A percentile compares a stretch with the other conserved stretches of the same genome.
Conservation (phyloP, 2,888 invertebrate genomes). For the Eupsilia transversa region DNA sequence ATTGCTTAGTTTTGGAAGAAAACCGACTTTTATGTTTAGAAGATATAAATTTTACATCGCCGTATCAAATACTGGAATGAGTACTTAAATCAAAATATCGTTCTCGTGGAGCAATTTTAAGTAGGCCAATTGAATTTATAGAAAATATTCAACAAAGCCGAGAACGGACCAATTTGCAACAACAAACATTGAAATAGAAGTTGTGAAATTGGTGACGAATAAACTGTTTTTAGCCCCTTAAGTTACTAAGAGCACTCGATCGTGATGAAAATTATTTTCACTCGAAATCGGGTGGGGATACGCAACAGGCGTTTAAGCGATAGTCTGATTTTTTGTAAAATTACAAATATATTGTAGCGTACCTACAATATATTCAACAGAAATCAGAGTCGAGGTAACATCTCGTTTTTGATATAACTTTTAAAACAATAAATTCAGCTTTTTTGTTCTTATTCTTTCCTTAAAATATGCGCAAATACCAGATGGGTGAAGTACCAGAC, state of each 20-base stretch:
- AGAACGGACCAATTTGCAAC: constrained; percentile 72
- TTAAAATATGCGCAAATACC: too few species aligned
- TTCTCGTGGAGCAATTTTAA: constrained; percentile 25
- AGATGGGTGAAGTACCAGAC: too few species aligned
- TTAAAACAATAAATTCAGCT: too few species aligned
- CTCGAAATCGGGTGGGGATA: constrained; percentile 64
- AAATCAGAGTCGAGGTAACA: too few species aligned
- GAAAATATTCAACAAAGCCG: constrained; percentile 66
- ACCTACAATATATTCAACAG: too few species aligned
- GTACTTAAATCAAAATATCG: constrained; percentile 8
- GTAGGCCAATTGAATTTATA: constrained; percentile 66
- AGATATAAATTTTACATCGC: background rate
- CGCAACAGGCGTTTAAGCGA: constrained; percentile 49
- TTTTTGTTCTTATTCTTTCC: too few species aligned
- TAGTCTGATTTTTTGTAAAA: background rate
- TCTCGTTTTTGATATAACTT: too few species aligned
- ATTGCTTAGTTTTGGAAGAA: background rate
- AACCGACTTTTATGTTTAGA: background rate
- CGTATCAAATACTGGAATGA: constrained; percentile 2
- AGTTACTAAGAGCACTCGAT: constrained; percentile 74
- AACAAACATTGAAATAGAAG: constrained; percentile 76
- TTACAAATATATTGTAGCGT: background rate
- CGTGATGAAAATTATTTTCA: constrained; percentile 79
- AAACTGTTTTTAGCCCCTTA: constrained; percentile 77
- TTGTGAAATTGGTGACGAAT: constrained; percentile 76